Evolutionary conservation across 2,888 invertebrate species (phyloP).

Genomic region (Acanthoscelides obtectus): DNA sequence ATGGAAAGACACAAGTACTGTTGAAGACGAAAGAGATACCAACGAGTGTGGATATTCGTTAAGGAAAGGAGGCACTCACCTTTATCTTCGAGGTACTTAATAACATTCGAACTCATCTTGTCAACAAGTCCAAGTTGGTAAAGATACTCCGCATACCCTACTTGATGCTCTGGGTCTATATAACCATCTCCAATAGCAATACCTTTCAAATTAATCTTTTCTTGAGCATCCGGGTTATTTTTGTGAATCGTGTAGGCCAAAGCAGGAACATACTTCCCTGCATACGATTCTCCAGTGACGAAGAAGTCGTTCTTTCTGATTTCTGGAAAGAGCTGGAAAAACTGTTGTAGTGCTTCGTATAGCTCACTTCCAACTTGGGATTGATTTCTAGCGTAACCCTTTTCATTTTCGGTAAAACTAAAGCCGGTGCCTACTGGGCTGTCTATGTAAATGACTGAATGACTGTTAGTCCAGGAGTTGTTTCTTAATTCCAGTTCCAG

Average conservation of each 20-base stretch:
- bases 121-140: conserved; percentile 69
- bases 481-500: not conserved
- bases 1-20: too few relatives aligned
- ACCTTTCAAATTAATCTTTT: conserved; percentile 67
- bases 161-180: conserved; percentile 51
- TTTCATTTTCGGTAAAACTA: conserved; percentile 64
- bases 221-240: conserved; percentile 51
- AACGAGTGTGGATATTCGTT: too few relatives aligned
- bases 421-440: conserved; percentile 60
- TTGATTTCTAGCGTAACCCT: conserved; percentile 74
- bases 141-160: conserved; percentile 62
- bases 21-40: too few relatives aligned
- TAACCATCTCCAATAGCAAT: conserved; percentile 69
- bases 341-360: conserved; percentile 69
- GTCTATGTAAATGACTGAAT: conserved; percentile 2
- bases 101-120: conserved; percentile 51
- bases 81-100: conserved; percentile 3
- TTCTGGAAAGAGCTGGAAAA: conserved; percentile 76
- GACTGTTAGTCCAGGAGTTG: not conserved
- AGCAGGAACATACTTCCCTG: conserved; percentile 73
- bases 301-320: conserved; percentile 69
- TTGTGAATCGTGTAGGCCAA: conserved; percentile 65
- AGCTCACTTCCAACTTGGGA: conserved; percentile 73
- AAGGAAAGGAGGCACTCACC: too few relatives aligned
- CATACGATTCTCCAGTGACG: conserved; percentile 85